These are phyloP conservation scores for Chloroceryle aenea DNA, from an alignment of 2,113 vertebrate genomes.

Conservation along the genomic window DNA sequence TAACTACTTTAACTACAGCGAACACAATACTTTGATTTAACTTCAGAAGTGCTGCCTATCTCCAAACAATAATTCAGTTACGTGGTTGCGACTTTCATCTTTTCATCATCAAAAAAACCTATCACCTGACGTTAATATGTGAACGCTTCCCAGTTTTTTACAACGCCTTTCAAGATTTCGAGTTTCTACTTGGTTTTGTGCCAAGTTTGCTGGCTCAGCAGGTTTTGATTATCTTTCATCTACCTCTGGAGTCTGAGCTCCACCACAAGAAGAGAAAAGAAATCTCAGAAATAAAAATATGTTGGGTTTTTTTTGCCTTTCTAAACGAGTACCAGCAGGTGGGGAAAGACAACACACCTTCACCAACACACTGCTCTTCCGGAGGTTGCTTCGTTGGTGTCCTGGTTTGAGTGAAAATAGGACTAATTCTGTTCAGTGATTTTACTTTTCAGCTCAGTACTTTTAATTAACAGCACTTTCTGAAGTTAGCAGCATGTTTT, in stretches of 20 bases:
- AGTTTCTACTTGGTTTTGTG: background rate
- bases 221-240: background rate
- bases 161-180: background rate
- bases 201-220: background rate
- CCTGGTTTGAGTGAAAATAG: too few species aligned
- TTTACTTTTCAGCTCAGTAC: too few species aligned
- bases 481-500: too few species aligned
- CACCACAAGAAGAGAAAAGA: background rate
- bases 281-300: background rate
- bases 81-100: background rate
- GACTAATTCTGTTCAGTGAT: too few species aligned
- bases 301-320: background rate
- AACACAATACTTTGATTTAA: background rate
- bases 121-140: background rate
- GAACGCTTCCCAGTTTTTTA: background rate
- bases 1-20: background rate
- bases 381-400: background rate
- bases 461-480: too few species aligned
- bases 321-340: background rate
- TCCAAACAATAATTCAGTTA: background rate
- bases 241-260: background rate
- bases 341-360: background rate
- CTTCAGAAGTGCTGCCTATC: background rate
- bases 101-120: background rate
- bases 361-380: background rate